Percentiles rank a stretch among this genome's conserved stretches.
These are phyloP conservation scores for Nomada fucata DNA, from an alignment of 2,888 invertebrate species.

Conservation along the genomic window DNA sequence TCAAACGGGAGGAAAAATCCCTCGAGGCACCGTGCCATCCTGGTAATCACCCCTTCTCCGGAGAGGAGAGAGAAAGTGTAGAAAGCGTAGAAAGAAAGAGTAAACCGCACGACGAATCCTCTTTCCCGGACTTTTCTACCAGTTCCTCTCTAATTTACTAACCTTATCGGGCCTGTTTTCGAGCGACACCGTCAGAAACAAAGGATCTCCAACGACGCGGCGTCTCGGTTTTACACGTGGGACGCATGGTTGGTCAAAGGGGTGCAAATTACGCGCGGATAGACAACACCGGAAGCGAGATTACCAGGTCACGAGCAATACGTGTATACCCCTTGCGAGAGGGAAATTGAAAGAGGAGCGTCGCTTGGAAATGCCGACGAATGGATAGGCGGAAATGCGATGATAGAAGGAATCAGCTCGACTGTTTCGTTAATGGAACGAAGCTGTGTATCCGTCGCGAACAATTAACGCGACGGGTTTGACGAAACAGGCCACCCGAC, in stretches of 20 bases:
- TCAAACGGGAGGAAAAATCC: slow-evolving; percentile 58
- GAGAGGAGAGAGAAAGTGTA: background rate
- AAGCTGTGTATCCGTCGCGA: slow-evolving; percentile 76
- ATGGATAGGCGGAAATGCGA: slow-evolving; percentile 17
- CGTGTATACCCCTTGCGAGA: background rate
- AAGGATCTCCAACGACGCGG: slow-evolving; percentile 31
- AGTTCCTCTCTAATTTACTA: slow-evolving; percentile 54
- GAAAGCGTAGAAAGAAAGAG: background rate
- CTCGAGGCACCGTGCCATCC: slow-evolving; percentile 19
- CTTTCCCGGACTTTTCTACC: slow-evolving; percentile 24
- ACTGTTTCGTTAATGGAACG: slow-evolving; percentile 82
- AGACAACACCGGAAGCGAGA: slow-evolving; percentile 48
- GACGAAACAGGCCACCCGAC: background rate
- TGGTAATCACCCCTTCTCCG: background rate
- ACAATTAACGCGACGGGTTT: slow-evolving; percentile 71
- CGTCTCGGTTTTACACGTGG: slow-evolving; percentile 45
- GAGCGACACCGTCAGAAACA: slow-evolving; percentile 43
- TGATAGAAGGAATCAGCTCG: slow-evolving; percentile 43
- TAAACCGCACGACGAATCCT: slow-evolving; percentile 26
- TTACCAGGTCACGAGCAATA: slow-evolving; percentile 42
- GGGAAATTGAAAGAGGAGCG: slow-evolving; percentile 19
- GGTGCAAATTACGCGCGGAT: slow-evolving; percentile 51
- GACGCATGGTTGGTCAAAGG: slow-evolving; percentile 61
- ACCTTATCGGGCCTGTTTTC: slow-evolving; percentile 56
- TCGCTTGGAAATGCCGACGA: slow-evolving; percentile 22